A percentile compares a stretch with the other conserved stretches of the same genome.
phyloP scores from a whole-genome alignment of 2,797 vertebrate genomes.

The Tapirus indicus region DNA sequence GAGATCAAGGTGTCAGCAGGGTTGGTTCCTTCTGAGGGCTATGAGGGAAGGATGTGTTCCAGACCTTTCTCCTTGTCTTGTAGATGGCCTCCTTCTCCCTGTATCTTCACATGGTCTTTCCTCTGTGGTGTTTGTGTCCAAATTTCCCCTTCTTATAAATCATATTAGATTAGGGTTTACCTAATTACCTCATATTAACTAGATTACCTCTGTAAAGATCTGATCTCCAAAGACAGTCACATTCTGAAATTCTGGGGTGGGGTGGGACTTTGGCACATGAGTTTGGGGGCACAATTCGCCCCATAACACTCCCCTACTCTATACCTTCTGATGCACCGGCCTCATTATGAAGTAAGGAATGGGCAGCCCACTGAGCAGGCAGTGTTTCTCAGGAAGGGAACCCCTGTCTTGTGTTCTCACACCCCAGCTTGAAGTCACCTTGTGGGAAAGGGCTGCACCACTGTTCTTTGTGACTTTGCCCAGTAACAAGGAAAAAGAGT shows the following conservation, averaged over 20 bases:
- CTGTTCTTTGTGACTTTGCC: background rate
- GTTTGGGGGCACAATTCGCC: fast-evolving
- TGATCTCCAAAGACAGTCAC: background rate
- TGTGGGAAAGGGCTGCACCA: background rate
- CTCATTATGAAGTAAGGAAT: background rate
- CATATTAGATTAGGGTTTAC: background rate
- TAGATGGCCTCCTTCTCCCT: background rate
- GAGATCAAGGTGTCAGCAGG: fast-evolving
- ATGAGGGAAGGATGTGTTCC: background rate
- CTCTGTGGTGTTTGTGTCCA: too few relatives aligned
- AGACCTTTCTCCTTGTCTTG: too few relatives aligned
- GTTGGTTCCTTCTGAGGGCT: background rate
- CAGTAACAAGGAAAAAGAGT: background rate
- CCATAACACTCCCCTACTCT: fast-evolving
- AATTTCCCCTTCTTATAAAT: background rate
- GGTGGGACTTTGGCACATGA: too few relatives aligned
- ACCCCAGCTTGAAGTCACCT: background rate
- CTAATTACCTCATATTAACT: background rate
- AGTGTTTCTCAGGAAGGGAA: background rate
- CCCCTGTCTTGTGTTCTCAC: fast-evolving
- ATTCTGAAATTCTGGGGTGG: background rate
- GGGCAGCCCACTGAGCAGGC: background rate
- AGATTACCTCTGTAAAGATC: background rate
- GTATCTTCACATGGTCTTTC: fast-evolving
- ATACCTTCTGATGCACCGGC: background rate